A percentile compares a stretch with the other conserved stretches of the same genome.
These are phyloP conservation scores for Botia almorhae DNA, from an alignment of 2,797 vertebrate genomes.

Conservation along the genomic window DNA sequence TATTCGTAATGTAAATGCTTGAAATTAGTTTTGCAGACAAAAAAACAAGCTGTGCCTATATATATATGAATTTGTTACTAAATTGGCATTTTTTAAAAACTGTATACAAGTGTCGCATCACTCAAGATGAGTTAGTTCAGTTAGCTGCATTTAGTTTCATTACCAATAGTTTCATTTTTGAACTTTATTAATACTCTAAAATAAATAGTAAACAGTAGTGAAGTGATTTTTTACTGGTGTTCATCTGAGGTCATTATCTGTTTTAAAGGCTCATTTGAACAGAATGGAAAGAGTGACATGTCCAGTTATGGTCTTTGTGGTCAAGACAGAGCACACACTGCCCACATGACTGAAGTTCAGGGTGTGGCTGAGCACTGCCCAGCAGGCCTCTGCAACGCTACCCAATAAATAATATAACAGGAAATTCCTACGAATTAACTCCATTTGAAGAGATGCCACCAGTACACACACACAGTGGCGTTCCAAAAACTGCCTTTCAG, in stretches of 20 bases:
- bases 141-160: too few relatives aligned
- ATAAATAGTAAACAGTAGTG: too few relatives aligned
- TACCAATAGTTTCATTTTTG: too few relatives aligned
- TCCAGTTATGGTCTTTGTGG: conserved; percentile 17
- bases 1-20: too few relatives aligned
- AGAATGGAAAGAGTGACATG: conserved; percentile 29
- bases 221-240: background rate
- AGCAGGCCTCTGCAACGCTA: conserved; percentile 13
- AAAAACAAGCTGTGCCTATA: too few relatives aligned
- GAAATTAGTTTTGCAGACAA: too few relatives aligned
- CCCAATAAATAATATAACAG: conserved; percentile 26
- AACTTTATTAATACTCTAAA: too few relatives aligned
- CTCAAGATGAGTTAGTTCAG: too few relatives aligned
- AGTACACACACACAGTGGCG: background rate
- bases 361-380: conserved; percentile 36
- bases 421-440: conserved; percentile 11
- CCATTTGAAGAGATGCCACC: conserved; percentile 53
- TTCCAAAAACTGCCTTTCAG: background rate
- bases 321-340: background rate
- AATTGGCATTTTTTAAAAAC: too few relatives aligned
- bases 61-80: too few relatives aligned
- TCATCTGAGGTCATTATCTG: conserved; percentile 11
- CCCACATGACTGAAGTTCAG: conserved; percentile 40
- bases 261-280: background rate
- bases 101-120: too few relatives aligned